Evolutionary conservation across 2,113 vertebrate genomes (phyloP).

Genomic region (Callopanchax toddi): DNA sequence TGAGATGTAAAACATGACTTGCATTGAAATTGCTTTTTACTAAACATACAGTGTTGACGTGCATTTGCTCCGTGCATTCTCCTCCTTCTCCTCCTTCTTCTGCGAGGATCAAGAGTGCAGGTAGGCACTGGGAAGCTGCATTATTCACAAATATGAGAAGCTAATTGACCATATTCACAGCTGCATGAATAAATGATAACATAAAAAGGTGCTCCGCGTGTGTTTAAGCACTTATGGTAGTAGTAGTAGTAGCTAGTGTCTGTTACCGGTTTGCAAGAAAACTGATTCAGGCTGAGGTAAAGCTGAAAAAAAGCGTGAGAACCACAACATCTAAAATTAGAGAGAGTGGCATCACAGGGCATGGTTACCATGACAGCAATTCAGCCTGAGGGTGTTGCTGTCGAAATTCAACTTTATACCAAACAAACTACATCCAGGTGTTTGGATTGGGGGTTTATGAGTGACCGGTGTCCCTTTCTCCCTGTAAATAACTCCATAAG

Average conservation of each 20-base stretch:
- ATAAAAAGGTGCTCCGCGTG: conserved; percentile 22
- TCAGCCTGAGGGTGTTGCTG: conserved; percentile 45
- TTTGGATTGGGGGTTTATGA: not conserved
- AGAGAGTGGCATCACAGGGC: conserved; percentile 59
- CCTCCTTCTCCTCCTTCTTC: too few relatives aligned
- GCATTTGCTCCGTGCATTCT: not conserved
- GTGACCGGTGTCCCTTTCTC: too few relatives aligned
- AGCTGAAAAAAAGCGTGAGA: conserved; percentile 42
- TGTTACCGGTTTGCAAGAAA: conserved; percentile 18
- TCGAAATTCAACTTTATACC: conserved; percentile 37
- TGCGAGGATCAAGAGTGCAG: not conserved
- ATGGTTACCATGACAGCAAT: conserved; percentile 71
- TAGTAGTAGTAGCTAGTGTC: not conserved
- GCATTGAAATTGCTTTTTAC: conserved; percentile 17
- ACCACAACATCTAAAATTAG: conserved; percentile 69
- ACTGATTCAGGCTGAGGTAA: conserved; percentile 25
- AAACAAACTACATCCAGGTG: conserved; percentile 33
- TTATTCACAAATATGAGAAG: conserved; percentile 36
- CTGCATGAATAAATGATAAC: conserved; percentile 46
- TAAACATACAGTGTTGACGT: conserved; percentile 17
- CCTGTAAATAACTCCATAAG: too few relatives aligned
- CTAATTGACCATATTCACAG: conserved; percentile 21
- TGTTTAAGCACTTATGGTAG: not conserved
- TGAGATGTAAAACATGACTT: conserved; percentile 4
- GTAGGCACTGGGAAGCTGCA: conserved; percentile 18